Evolutionary conservation across 2,113 vertebrate species (phyloP), one percentile per base, ranked within the genome.

Genomic region (Hyla sarda): DNA sequence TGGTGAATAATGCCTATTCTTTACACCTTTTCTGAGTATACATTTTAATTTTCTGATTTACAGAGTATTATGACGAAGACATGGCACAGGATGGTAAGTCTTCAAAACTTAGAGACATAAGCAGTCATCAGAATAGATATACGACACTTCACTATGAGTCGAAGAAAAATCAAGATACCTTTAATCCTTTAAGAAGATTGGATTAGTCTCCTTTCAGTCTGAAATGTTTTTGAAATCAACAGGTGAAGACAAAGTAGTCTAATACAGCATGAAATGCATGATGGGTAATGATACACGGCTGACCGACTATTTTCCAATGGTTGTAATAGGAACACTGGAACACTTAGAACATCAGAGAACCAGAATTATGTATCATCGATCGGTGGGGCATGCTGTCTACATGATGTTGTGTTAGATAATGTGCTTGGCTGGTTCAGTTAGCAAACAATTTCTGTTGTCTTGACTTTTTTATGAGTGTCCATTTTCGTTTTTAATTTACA

Each of bases 21-120:
- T 19, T 16, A 48, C 34, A 60, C 41, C 14, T 72, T 80, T 84
- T n/a, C 45, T 52, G 47, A 37, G 45, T 28, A 14, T 77, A 79
- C 47, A 84, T 72, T 74, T 84, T 80, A 34, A 69, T 85, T 82
- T 45, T 82, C 74, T 87, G 76, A 87, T 30, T 85, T 85, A 14
- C 83, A 88, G 87, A 88, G 14, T 21, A 48, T 65, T 34, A 23
- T 28, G 78, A 71, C 30, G 87, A 69, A 62, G 85, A 82, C 32
- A 6, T 82, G 48, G 47, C 60, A 25, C 47, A 52, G 54, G 83
- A 71, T 19, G 87, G 87, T 88, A 83, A 88, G 87, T 69, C 71
- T 77, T 34, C 37, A 19, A 48, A 6, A 32, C 47, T 32, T 23
- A 79, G 84, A 69, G 48, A 80, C 10, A 58, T 52, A 62, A 58